Percentiles rank a stretch among this genome's conserved stretches.
Evolutionary conservation across 2,797 vertebrate genomes (phyloP).

Genomic region (Lophius americanus): DNA sequence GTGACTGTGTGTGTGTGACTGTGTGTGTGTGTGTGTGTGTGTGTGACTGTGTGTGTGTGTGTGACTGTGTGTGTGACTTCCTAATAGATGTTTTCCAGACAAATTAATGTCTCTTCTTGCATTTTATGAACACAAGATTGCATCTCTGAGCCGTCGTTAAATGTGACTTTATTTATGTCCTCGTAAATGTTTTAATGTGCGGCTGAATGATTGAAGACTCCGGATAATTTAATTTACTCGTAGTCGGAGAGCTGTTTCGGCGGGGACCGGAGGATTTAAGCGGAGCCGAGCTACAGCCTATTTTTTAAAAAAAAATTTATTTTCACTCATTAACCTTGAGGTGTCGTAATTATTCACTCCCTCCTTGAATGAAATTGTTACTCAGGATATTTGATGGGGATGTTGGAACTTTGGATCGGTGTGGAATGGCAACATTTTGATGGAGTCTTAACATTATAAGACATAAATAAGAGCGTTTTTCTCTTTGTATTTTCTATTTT

Average conservation of each 20-base stretch:
- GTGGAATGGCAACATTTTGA: no score
- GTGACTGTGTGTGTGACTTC: constrained; percentile 16
- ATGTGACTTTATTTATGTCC: constrained; percentile 26
- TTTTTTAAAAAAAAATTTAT: neutral
- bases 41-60: constrained; percentile 7
- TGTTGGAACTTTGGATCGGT: neutral
- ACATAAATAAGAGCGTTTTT: no score
- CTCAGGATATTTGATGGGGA: neutral
- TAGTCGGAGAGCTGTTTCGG: constrained; percentile 36
- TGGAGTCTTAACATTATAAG: no score
- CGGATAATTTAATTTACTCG: constrained; percentile 38
- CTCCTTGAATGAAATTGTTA: constrained; percentile 1
- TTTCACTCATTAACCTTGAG: constrained; percentile 11
- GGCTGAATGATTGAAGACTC: constrained; percentile 29
- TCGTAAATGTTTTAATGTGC: constrained; percentile 51
- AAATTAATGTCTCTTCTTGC: constrained; percentile 43
- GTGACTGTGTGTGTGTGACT: neutral
- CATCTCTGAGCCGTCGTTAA: constrained; percentile 44
- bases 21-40: neutral
- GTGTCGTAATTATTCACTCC: neutral
- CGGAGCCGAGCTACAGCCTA: neutral
- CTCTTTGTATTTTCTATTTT: no score
- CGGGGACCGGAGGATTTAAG: constrained; percentile 11
- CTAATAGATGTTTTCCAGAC: constrained; percentile 29
- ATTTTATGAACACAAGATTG: constrained; percentile 38